phyloP scores from a whole-genome alignment of 2,797 vertebrate genomes.

The Channallabes apus region DNA sequence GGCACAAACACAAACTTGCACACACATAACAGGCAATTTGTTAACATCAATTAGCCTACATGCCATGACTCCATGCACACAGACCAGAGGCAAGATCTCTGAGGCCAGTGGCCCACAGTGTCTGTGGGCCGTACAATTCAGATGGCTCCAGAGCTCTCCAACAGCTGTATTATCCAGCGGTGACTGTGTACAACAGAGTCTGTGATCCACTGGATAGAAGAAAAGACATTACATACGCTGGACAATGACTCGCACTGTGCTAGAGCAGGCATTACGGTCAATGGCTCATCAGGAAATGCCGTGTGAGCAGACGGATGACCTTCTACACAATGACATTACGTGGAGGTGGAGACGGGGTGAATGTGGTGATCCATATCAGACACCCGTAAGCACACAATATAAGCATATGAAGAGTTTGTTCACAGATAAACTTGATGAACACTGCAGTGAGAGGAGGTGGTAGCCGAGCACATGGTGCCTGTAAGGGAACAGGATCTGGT shows the following conservation, averaged over 20 bases:
- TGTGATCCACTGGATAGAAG: constrained; percentile 40
- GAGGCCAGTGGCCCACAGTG: no score
- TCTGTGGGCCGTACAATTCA: not conserved
- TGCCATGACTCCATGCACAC: no score
- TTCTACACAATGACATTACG: constrained; percentile 54
- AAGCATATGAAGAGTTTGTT: not conserved
- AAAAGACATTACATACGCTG: constrained; percentile 54
- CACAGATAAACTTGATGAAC: not conserved
- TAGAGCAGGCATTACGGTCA: constrained; percentile 49
- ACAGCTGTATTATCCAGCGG: not conserved
- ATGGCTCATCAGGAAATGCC: constrained; percentile 52
- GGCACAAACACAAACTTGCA: no score
- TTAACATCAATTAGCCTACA: no score
- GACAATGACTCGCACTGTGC: constrained; percentile 57
- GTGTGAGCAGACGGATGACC: constrained; percentile 67
- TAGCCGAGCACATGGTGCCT: constrained; percentile 34
- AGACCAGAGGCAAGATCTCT: no score
- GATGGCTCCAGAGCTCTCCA: constrained; percentile 11
- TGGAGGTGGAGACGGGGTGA: constrained; percentile 28
- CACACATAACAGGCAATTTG: no score
- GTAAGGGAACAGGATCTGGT: constrained; percentile 62
- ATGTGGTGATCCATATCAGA: not conserved
- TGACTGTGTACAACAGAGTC: constrained; percentile 34
- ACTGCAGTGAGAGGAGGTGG: constrained; percentile 36
- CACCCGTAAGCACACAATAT: not conserved